A percentile compares a stretch with the other conserved stretches of the same genome.
Conservation (phyloP, 2,113 vertebrate genomes). For the Cnemophilus loriae region DNA sequence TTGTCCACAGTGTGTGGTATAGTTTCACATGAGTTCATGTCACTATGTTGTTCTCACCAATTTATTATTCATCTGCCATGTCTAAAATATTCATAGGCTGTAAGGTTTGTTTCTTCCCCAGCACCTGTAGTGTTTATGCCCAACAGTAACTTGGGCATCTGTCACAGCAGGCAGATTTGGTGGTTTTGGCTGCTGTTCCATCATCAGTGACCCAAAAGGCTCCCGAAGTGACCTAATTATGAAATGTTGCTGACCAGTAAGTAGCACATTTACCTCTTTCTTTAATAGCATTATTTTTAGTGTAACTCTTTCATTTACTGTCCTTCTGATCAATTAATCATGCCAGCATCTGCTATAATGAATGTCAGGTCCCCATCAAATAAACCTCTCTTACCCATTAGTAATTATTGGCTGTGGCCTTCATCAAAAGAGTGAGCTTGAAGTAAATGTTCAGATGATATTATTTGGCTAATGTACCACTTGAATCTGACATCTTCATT, state of each 20-base stretch:
- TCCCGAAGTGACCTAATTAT: neutral
- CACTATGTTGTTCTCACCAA: slow-evolving; percentile 43
- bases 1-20: slow-evolving; percentile 61
- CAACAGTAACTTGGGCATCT: slow-evolving; percentile 17
- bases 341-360: neutral
- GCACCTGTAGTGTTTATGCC: slow-evolving; percentile 32
- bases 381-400: neutral
- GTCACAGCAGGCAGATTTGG: neutral
- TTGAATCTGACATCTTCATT: slow-evolving; percentile 6
- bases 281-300: neutral
- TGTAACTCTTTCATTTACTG: neutral
- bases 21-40: slow-evolving; percentile 55
- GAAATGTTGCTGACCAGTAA: slow-evolving; percentile 19
- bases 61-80: slow-evolving; percentile 61
- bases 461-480: slow-evolving; percentile 1
- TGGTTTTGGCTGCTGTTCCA: neutral
- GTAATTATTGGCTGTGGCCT: neutral
- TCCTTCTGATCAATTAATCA: slow-evolving; percentile 16
- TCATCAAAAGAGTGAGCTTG: neutral
- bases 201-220: neutral
- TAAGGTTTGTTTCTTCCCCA: slow-evolving; percentile 30
- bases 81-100: slow-evolving; percentile 53
- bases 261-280: neutral
- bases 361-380: neutral
- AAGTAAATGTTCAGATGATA: neutral